Conservation (phyloP, 2,113 vertebrate genomes). For the Onychostruthus taczanowskii region DNA sequence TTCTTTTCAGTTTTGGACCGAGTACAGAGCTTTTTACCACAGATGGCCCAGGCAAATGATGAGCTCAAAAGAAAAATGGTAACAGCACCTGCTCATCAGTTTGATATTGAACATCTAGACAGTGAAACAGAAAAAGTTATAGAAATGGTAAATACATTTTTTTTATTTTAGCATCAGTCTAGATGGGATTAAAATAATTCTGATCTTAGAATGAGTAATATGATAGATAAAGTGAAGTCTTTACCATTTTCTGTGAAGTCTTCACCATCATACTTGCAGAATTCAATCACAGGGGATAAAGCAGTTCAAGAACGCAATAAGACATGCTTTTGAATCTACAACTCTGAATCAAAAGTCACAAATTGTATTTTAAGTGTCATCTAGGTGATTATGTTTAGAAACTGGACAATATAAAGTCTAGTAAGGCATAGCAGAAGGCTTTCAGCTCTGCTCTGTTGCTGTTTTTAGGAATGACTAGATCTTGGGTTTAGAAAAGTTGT, state of each 20-base stretch:
- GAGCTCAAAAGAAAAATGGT: conserved; percentile 83
- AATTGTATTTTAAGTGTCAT: background rate
- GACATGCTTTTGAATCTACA: background rate
- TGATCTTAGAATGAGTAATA: background rate
- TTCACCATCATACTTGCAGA: background rate
- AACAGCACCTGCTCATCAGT: conserved; percentile 71
- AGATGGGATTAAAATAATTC: background rate
- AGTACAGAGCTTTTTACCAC: conserved; percentile 88
- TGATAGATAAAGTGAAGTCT: background rate
- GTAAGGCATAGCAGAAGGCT: background rate
- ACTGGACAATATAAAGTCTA: background rate
- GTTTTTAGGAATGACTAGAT: background rate
- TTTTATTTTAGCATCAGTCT: background rate
- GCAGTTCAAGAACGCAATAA: background rate
- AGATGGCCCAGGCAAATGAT: conserved; percentile 88
- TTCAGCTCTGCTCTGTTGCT: background rate
- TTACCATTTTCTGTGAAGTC: background rate
- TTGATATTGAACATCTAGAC: conserved; percentile 87
- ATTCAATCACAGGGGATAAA: background rate
- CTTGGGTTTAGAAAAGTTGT: background rate
- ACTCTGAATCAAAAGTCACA: background rate
- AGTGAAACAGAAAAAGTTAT: conserved; percentile 77
- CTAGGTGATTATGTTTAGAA: background rate
- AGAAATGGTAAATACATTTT: conserved; percentile 81
- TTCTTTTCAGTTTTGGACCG: conserved; percentile 80